These are phyloP conservation scores for Catonia carolina DNA, from an alignment of 2,888 invertebrate species.

Conservation along the genomic window DNA sequence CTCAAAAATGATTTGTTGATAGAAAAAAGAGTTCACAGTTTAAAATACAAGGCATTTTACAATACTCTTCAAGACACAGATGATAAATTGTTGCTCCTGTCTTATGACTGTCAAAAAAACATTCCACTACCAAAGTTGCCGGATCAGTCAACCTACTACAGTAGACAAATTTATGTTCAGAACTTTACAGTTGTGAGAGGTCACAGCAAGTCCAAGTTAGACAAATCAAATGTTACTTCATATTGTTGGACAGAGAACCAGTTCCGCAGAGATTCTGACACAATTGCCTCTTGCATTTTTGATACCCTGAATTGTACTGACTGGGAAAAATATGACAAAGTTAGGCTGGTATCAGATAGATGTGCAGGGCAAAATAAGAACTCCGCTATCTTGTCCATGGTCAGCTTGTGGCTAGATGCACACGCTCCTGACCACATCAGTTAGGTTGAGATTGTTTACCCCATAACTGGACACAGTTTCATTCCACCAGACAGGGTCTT, in stretches of 20 bases:
- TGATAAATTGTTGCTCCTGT: constrained; percentile 3
- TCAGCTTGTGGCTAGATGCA: constrained; percentile 8
- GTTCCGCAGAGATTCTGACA: constrained; percentile 2
- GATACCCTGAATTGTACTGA: constrained; percentile 7
- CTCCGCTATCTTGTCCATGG: constrained; percentile 9
- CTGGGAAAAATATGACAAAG: constrained; percentile 2
- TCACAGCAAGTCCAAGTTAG: too few species aligned
- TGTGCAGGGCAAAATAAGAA: constrained; percentile 15
- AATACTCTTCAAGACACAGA: background rate
- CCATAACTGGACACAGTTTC: constrained; percentile 36
- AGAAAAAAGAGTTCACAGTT: background rate
- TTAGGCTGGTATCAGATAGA: constrained; percentile 8
- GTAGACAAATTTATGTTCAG: too few species aligned
- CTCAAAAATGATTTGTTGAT: background rate
- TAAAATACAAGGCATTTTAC: too few species aligned
- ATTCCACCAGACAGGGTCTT: constrained; percentile 36
- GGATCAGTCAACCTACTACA: too few species aligned
- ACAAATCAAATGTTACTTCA: too few species aligned
- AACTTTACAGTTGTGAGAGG: too few species aligned
- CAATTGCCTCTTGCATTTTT: constrained; percentile 5
- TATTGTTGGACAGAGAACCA: too few species aligned
- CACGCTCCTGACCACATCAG: constrained; percentile 24
- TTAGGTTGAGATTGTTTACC: constrained; percentile 32
- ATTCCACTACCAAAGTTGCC: too few species aligned
- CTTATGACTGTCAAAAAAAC: constrained; percentile 19